A percentile compares a stretch with the other conserved stretches of the same genome.
Conservation (phyloP, 2,888 invertebrate genomes). For the Cheilosia scutellata region DNA sequence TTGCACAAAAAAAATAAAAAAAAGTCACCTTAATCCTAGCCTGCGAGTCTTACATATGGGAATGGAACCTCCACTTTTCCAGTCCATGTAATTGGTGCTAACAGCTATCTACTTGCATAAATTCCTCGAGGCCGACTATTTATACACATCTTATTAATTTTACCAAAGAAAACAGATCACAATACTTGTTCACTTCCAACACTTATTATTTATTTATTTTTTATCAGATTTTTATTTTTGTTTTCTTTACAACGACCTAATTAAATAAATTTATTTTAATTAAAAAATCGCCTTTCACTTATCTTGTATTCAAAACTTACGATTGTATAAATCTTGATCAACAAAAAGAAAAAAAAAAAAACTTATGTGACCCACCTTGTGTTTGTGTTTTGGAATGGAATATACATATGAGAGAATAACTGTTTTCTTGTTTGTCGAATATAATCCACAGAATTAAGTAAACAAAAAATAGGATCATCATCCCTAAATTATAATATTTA, state of each 20-base stretch:
- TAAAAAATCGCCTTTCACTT: slow-evolving; percentile 57
- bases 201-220: slow-evolving; percentile 57
- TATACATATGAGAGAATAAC: slow-evolving; percentile 69
- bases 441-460: slow-evolving; percentile 76
- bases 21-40: no score
- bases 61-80: no score
- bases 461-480: slow-evolving; percentile 72
- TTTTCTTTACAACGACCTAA: slow-evolving; percentile 66
- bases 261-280: slow-evolving; percentile 56
- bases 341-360: slow-evolving; percentile 49
- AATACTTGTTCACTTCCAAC: slow-evolving; percentile 58
- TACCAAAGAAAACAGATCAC: background rate
- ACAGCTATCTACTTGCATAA: no score
- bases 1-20: no score
- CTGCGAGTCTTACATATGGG: no score
- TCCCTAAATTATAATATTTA: slow-evolving; percentile 80
- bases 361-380: slow-evolving; percentile 47
- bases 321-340: slow-evolving; percentile 57
- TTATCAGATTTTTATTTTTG: slow-evolving; percentile 20
- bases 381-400: slow-evolving; percentile 68
- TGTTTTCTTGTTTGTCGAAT: slow-evolving; percentile 70
- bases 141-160: no score
- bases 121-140: no score
- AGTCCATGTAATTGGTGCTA: no score
- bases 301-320: slow-evolving; percentile 69